These are phyloP conservation scores for Heliothis virescens DNA, from an alignment of 1,140 invertebrate species.

Conservation along the genomic window DNA sequence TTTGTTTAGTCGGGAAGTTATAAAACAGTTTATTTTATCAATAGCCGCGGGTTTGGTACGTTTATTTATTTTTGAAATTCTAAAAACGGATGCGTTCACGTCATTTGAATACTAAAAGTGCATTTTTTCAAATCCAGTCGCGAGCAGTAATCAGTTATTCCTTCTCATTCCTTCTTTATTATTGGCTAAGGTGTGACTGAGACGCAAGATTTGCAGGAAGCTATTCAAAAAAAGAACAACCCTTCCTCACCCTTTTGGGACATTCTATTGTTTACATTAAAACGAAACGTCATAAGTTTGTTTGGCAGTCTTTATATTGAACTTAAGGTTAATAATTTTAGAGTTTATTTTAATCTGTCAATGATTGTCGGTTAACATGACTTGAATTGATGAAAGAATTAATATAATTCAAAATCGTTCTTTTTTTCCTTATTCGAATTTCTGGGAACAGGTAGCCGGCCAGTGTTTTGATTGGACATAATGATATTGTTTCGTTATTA, in stretches of 20 bases:
- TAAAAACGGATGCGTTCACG: constrained; percentile 82
- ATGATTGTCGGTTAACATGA: constrained; percentile 47
- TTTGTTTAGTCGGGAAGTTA: constrained; percentile 76
- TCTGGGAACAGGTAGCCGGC: constrained; percentile 77
- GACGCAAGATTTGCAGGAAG: constrained; percentile 75
- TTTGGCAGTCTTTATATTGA: constrained; percentile 55
- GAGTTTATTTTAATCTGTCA: constrained; percentile 61
- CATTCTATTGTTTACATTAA: constrained; percentile 77
- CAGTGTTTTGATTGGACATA: constrained; percentile 54
- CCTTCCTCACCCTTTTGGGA: constrained; percentile 81
- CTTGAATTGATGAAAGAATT: constrained; percentile 58
- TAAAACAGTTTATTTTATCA: constrained; percentile 79
- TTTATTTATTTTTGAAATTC: constrained; percentile 80
- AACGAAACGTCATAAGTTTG: constrained; percentile 66
- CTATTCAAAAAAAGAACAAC: constrained; percentile 83
- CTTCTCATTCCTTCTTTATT: constrained; percentile 55
- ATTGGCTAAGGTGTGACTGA: constrained; percentile 57
- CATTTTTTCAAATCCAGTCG: constrained; percentile 68
- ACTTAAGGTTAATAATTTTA: constrained; percentile 55
- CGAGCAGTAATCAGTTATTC: constrained; percentile 59
- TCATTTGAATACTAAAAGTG: constrained; percentile 83
- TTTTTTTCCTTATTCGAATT: constrained; percentile 72
- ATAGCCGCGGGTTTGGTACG: constrained; percentile 65
- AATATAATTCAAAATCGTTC: constrained; percentile 69
- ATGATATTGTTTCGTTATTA: constrained; percentile 44